Conservation (phyloP, 2,888 invertebrate genomes). For the Metallyticus violacea region DNA sequence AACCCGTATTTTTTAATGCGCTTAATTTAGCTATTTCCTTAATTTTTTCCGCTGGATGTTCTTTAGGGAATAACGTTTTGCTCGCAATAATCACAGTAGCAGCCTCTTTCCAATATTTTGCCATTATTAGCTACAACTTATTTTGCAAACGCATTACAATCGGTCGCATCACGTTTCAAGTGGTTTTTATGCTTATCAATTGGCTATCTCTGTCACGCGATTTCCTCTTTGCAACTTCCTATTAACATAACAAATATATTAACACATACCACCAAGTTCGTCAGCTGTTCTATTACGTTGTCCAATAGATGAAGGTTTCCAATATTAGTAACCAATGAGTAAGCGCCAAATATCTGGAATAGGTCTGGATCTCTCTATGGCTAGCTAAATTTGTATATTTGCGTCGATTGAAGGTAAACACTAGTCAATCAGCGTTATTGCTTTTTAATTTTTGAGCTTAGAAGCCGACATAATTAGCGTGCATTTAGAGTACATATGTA, state of each 20-base stretch:
- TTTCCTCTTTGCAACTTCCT: not conserved
- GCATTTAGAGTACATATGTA: not conserved
- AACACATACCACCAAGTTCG: not conserved
- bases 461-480: too few relatives aligned
- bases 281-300: constrained; percentile 13
- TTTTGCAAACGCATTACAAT: too few relatives aligned
- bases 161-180: not conserved
- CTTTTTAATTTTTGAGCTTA: not conserved
- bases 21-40: not conserved
- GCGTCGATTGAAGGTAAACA: not conserved
- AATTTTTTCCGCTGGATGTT: not conserved
- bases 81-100: constrained; percentile 30
- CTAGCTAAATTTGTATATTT: not conserved
- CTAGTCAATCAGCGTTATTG: not conserved
- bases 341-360: constrained; percentile 21
- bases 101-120: constrained; percentile 34
- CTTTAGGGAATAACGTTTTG: not conserved
- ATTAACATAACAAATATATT: not conserved
- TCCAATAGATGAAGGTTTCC: not conserved
- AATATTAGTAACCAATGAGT: constrained; percentile 16
- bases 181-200: not conserved
- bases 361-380: not conserved
- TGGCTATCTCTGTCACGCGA: too few relatives aligned
- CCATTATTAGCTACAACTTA: too few relatives aligned
- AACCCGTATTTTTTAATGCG: not conserved